Conservation (phyloP, 2,113 vertebrate species). For the Archocentrus centrarchus region DNA sequence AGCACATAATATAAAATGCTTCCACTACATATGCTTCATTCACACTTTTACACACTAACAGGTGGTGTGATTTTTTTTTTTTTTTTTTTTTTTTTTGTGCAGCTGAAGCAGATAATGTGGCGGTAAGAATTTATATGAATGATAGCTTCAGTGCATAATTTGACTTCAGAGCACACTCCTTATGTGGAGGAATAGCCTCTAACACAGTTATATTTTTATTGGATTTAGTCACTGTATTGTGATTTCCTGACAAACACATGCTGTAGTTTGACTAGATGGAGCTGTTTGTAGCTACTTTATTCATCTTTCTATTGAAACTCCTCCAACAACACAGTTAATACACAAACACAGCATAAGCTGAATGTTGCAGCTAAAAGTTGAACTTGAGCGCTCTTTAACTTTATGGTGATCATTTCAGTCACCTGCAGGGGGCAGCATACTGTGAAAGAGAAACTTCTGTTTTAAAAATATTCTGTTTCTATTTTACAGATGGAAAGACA, state of each 20-base stretch:
- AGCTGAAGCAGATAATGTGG: not conserved
- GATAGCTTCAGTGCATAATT: no score
- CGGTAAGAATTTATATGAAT: not conserved
- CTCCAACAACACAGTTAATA: not conserved
- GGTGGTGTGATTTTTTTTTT: conserved; percentile 33
- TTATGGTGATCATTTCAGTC: no score
- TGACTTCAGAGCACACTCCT: not conserved
- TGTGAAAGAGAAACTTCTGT: not conserved
- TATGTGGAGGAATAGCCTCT: not conserved
- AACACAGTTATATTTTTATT: not conserved
- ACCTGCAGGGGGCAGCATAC: not conserved
- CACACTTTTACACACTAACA: conserved; percentile 29
- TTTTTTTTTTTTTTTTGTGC: conserved; percentile 36
- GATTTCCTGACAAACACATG: not conserved
- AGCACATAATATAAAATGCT: conserved; percentile 42
- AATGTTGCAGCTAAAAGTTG: not conserved
- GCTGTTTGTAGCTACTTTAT: not conserved
- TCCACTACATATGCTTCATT: conserved; percentile 27
- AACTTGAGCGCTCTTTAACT: not conserved
- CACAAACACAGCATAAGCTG: not conserved
- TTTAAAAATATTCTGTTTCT: not conserved
- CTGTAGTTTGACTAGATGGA: not conserved
- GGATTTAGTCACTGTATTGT: not conserved
- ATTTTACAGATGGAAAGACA: conserved; percentile 87
- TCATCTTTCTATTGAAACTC: not conserved